Conservation (phyloP, 2,888 invertebrate species). For the Aphidius colemani region DNA sequence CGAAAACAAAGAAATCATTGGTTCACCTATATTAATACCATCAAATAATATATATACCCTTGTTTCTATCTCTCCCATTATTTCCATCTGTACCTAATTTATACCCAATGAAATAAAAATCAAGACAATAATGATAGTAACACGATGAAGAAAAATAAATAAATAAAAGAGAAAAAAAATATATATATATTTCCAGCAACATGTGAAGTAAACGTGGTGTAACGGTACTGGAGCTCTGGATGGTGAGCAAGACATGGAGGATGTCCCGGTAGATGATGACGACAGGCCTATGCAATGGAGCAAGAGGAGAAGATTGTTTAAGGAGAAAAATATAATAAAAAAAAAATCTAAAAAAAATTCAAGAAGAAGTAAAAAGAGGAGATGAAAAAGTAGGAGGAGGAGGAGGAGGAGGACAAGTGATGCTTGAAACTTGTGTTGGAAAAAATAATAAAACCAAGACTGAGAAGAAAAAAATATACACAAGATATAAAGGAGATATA, state of each 20-base stretch:
- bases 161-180: too few relatives aligned
- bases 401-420: too few relatives aligned
- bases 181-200: conserved; percentile 38
- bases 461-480: too few relatives aligned
- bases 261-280: conserved; percentile 38
- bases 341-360: too few relatives aligned
- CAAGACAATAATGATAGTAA: not conserved
- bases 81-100: conserved; percentile 7
- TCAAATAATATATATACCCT: not conserved
- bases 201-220: conserved; percentile 34
- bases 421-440: too few relatives aligned
- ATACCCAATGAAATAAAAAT: not conserved
- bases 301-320: conserved; percentile 3
- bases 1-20: not conserved
- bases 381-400: too few relatives aligned
- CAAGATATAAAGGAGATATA: too few relatives aligned
- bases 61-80: conserved; percentile 6
- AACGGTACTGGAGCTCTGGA: conserved; percentile 55
- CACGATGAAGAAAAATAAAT: conserved; percentile 2
- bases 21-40: not conserved
- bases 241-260: conserved; percentile 36
- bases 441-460: too few relatives aligned
- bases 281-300: conserved; percentile 8
- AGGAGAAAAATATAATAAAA: conserved; percentile 15
- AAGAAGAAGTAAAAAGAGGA: too few relatives aligned